Percentiles rank a stretch among this genome's conserved stretches.
These are phyloP conservation scores for Grus americana DNA, from an alignment of 2,113 vertebrate genomes.

Conservation along the genomic window DNA sequence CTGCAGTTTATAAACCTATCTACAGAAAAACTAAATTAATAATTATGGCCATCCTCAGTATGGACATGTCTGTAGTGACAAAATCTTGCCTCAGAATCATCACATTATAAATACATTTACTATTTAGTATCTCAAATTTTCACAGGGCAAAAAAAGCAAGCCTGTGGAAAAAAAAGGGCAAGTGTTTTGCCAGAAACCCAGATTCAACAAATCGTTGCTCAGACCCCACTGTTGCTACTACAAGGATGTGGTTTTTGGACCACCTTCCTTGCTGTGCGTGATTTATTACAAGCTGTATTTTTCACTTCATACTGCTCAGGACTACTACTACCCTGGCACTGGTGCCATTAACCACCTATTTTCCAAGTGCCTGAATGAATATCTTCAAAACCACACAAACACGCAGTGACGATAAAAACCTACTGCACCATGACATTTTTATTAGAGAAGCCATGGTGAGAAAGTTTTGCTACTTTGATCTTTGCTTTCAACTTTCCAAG, in stretches of 20 bases:
- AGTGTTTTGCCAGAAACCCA: background rate
- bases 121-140: background rate
- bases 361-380: background rate
- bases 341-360: background rate
- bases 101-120: background rate
- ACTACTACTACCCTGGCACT: background rate
- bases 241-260: background rate
- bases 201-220: background rate
- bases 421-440: background rate
- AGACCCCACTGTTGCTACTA: background rate
- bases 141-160: background rate
- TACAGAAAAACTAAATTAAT: background rate
- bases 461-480: background rate
- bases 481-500: background rate
- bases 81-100: background rate
- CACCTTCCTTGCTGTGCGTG: fast-evolving
- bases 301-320: background rate
- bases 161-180: background rate
- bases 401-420: background rate
- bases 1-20: background rate
- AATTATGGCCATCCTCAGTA: background rate
- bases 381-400: background rate
- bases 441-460: background rate
- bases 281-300: background rate
- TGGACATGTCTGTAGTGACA: background rate